A percentile compares a stretch with the other conserved stretches of the same genome.
Evolutionary conservation across 2,888 invertebrate genomes (phyloP).

Genomic region (Empis livida): DNA sequence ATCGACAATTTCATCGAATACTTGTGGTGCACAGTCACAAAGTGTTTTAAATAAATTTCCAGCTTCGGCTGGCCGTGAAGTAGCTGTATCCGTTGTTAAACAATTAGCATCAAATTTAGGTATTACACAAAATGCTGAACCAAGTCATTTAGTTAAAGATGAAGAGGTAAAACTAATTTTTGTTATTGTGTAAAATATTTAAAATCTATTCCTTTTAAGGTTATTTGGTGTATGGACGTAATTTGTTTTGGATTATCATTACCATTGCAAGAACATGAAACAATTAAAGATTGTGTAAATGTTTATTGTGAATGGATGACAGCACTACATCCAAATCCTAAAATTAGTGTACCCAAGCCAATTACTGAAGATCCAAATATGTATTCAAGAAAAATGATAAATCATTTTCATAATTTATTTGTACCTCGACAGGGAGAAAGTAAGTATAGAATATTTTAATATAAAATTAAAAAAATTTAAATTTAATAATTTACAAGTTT

Average conservation of each 20-base stretch:
- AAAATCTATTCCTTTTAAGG: conserved; percentile 40
- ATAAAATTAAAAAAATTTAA: conserved; percentile 6
- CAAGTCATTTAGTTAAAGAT: conserved; percentile 70
- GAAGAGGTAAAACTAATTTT: conserved; percentile 51
- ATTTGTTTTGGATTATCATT: conserved; percentile 85
- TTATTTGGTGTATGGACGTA: conserved; percentile 76
- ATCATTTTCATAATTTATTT: conserved; percentile 88
- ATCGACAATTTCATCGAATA: conserved; percentile 35
- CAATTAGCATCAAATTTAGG: conserved; percentile 47
- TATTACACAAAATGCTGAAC: conserved; percentile 70
- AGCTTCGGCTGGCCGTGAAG: conserved; percentile 44
- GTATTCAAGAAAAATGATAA: conserved; percentile 80
- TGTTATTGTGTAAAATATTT: not conserved
- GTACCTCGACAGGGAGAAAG: conserved; percentile 88
- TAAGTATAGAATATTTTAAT: conserved; percentile 36
- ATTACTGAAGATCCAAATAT: conserved; percentile 79
- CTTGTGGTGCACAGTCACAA: conserved; percentile 38
- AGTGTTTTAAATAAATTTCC: conserved; percentile 50
- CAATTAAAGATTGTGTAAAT: conserved; percentile 89
- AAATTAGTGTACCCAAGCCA: conserved; percentile 79
- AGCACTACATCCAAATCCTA: conserved; percentile 69
- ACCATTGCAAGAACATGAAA: conserved; percentile 83
- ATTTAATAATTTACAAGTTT: conserved; percentile 52
- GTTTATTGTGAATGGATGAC: conserved; percentile 96
- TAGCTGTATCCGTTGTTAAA: conserved; percentile 47